These are phyloP conservation scores for Spilogale gracilis DNA, from an alignment of 2,113 vertebrate genomes.

Conservation along the genomic window DNA sequence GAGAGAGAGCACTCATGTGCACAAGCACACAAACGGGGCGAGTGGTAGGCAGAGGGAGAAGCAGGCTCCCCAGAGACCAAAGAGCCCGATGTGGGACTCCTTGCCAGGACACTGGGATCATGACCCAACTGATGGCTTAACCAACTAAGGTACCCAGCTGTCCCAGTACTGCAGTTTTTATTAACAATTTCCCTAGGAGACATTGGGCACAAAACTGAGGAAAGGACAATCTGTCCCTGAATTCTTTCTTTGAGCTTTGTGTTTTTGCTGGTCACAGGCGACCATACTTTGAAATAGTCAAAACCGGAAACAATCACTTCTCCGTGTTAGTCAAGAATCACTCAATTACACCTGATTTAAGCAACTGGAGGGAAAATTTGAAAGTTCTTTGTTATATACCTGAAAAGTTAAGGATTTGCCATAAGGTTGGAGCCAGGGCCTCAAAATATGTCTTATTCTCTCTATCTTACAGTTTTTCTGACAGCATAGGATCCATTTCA, in stretches of 20 bases:
- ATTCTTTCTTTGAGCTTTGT: neutral
- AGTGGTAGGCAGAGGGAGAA: no score
- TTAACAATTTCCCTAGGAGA: neutral
- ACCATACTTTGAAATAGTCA: neutral
- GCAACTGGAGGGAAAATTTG: neutral
- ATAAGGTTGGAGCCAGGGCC: neutral
- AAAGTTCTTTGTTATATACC: neutral
- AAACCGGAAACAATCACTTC: neutral
- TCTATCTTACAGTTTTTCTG: neutral
- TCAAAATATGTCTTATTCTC: neutral
- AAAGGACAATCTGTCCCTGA: neutral
- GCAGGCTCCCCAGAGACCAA: no score
- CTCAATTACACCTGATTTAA: neutral
- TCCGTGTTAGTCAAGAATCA: neutral
- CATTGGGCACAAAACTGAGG: neutral
- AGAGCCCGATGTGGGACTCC: fast-evolving
- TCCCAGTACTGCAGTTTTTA: neutral
- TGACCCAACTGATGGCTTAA: no score
- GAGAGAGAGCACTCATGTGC: no score
- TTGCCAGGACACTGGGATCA: no score
- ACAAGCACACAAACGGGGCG: no score
- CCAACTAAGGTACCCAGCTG: no score
- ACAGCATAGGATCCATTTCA: neutral
- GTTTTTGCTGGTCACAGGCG: neutral
- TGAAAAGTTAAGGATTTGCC: neutral